These are phyloP conservation scores for Eurytoma californica DNA, from an alignment of 2,888 invertebrate genomes.

Conservation along the genomic window DNA sequence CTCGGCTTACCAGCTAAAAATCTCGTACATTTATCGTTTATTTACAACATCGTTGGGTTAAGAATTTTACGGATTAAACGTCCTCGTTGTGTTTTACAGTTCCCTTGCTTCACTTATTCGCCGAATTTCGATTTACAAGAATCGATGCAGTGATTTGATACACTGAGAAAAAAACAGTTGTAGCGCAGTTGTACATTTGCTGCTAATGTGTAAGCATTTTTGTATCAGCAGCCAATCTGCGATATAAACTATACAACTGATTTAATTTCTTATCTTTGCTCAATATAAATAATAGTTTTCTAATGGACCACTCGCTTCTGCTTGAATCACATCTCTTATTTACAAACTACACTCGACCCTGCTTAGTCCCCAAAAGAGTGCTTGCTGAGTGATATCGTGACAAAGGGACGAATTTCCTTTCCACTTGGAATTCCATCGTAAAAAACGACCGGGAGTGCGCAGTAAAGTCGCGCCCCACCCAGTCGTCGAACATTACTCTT, in stretches of 20 bases:
- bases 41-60: slow-evolving; percentile 54
- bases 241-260: slow-evolving; percentile 16
- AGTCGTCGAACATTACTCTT: background rate
- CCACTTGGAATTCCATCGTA: background rate
- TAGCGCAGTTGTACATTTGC: too few relatives aligned
- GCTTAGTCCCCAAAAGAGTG: slow-evolving; percentile 71
- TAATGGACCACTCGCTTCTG: slow-evolving; percentile 15
- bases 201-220: too few relatives aligned
- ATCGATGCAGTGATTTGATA: background rate
- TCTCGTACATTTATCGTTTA: slow-evolving; percentile 60
- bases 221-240: too few relatives aligned
- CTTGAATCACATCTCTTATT: slow-evolving; percentile 58
- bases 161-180: background rate
- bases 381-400: slow-evolving; percentile 29
- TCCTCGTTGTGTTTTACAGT: slow-evolving; percentile 29
- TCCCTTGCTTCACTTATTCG: background rate
- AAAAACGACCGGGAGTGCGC: background rate
- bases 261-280: slow-evolving; percentile 5
- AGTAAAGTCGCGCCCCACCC: background rate
- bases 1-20: slow-evolving; percentile 55
- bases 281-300: slow-evolving; percentile 12
- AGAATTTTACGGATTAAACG: slow-evolving; percentile 47
- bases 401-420: slow-evolving; percentile 13
- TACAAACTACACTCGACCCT: slow-evolving; percentile 70
- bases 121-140: background rate